phyloP scores from a whole-genome alignment of 2,797 vertebrate genomes.

The Onychomys torridus region DNA sequence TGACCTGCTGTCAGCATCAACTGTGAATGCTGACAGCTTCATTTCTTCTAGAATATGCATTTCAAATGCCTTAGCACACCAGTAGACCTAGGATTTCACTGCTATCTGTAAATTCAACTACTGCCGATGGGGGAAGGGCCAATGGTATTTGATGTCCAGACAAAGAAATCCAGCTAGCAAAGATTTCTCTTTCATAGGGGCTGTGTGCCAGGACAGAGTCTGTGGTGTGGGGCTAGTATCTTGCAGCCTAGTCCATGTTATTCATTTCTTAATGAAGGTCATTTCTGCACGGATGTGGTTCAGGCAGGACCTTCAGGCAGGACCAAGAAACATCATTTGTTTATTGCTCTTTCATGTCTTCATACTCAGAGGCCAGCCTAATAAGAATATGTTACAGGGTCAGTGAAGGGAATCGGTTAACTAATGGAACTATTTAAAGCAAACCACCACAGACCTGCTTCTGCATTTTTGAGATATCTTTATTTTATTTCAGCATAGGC shows the following conservation, averaged over 20 bases:
- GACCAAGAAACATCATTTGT: not conserved
- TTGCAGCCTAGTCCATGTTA: not conserved
- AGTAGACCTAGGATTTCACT: not conserved
- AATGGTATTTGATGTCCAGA: not conserved
- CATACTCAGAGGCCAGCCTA: slow-evolving; percentile 22
- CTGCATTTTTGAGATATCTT: slow-evolving; percentile 48
- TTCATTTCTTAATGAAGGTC: slow-evolving; percentile 46
- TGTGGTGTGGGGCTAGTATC: not conserved
- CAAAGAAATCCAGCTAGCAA: slow-evolving; percentile 45
- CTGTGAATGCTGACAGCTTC: not conserved
- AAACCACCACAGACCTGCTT: slow-evolving; percentile 42
- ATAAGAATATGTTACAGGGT: slow-evolving; percentile 49
- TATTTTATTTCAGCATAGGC: slow-evolving; percentile 57
- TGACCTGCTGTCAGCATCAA: not conserved
- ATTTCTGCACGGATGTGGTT: slow-evolving; percentile 8
- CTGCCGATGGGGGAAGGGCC: not conserved
- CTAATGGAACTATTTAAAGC: slow-evolving; percentile 49
- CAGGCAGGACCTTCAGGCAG: slow-evolving; percentile 29
- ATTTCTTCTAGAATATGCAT: not conserved
- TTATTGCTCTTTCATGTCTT: slow-evolving; percentile 31
- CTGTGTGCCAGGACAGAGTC: not conserved
- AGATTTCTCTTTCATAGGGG: slow-evolving; percentile 31
- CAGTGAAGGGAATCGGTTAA: slow-evolving; percentile 31
- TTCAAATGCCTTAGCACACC: not conserved
- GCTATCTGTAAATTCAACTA: not conserved